Percentiles rank a stretch among this genome's conserved stretches.
Conservation (phyloP, 2,113 vertebrate species). For the Chloroceryle aenea region DNA sequence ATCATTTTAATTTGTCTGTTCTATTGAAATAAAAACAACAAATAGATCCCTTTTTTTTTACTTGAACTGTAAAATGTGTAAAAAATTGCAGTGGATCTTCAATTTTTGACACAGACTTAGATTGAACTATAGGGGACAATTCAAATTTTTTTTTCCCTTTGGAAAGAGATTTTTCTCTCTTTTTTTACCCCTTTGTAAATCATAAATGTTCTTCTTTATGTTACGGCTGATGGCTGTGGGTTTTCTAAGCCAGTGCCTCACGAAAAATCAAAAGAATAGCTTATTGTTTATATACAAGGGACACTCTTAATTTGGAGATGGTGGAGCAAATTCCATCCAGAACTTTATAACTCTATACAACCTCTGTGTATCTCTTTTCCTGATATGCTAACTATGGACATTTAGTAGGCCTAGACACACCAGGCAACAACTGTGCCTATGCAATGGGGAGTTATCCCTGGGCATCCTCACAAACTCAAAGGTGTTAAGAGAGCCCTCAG, state of each 20-base stretch:
- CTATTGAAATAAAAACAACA: neutral
- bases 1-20: neutral
- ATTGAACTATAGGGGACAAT: neutral
- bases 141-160: neutral
- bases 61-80: neutral
- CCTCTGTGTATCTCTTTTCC: neutral
- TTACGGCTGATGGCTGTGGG: neutral
- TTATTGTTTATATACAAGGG: neutral
- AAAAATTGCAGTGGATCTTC: neutral
- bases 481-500: neutral
- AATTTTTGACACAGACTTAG: neutral
- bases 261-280: neutral
- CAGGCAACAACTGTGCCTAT: neutral
- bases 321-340: neutral
- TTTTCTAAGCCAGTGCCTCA: neutral
- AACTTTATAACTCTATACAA: neutral
- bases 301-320: neutral
- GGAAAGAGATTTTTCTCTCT: neutral
- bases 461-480: neutral
- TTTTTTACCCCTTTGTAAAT: rapidly evolving
- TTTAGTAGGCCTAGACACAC: neutral
- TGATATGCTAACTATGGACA: neutral
- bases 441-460: neutral
- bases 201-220: neutral
- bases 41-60: neutral